A percentile compares a stretch with the other conserved stretches of the same genome.
Evolutionary conservation across 1,140 invertebrate species (phyloP).

Genomic region (Trachymyrmex septentrionalis): DNA sequence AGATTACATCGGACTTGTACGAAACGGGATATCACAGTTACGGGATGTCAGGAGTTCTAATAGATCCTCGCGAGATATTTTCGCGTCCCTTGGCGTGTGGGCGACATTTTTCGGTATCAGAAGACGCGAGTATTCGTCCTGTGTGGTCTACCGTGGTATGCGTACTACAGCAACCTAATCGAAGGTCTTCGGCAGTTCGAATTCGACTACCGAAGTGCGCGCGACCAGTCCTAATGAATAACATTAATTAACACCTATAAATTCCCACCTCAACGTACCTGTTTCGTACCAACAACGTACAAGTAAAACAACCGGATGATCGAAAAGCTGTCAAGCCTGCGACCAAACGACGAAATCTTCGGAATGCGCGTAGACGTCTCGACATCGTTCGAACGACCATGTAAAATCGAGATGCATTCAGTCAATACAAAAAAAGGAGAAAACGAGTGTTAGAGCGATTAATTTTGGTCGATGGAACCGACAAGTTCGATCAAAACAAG

Average conservation of each 20-base stretch:
- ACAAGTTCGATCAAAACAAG: constrained; percentile 41
- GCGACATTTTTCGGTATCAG: constrained; percentile 51
- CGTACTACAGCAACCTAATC: constrained; percentile 63
- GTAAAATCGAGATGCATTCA: constrained; percentile 50
- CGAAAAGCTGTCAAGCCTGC: constrained; percentile 63
- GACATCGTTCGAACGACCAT: constrained; percentile 34
- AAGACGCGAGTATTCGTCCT: constrained; percentile 34
- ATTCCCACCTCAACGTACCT: constrained; percentile 51
- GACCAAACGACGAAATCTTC: constrained; percentile 62
- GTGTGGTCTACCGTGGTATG: constrained; percentile 64
- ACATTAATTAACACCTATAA: constrained; percentile 78
- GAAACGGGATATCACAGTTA: background rate
- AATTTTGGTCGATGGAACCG: constrained; percentile 33
- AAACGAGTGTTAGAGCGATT: constrained; percentile 41
- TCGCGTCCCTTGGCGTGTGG: constrained; percentile 42
- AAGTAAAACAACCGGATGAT: constrained; percentile 51
- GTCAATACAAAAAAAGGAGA: background rate
- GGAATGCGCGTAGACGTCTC: constrained; percentile 60
- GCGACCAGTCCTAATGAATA: constrained; percentile 71
- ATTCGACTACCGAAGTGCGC: constrained; percentile 65
- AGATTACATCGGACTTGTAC: background rate
- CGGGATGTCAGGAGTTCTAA: background rate
- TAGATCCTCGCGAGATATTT: constrained; percentile 28
- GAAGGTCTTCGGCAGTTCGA: constrained; percentile 26
- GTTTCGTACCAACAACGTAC: background rate